Evolutionary conservation across 2,797 vertebrate species (phyloP), one percentile per base, ranked within the genome.

Genomic region (Gambelia wislizenii): DNA sequence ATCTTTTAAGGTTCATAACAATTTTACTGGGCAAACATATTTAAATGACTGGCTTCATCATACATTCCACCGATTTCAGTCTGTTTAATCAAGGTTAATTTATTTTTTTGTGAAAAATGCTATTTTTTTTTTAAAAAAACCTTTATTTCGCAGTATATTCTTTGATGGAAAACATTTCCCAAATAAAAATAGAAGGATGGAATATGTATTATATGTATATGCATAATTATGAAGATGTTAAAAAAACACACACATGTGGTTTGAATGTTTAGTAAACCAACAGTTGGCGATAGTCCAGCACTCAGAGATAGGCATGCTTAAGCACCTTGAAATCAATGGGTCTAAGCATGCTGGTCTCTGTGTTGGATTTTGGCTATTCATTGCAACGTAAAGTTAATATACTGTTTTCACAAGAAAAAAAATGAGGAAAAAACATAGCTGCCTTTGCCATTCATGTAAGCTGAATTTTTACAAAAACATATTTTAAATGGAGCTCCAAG

Each of bases 381-480:
- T 5, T 89, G 36, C 47, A 90, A 91, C 39, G 84, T 59, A 83
- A 85, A 67, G n/a, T 90, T 87, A 93, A 92, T 89, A 54, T 86
- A 91, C 82, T 67, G 47, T 52, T 87, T 95, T 92, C 83, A 85
- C 77, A 74, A 49, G 54, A 10, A 72, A 74, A 83, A 86, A 47
- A 16, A 80, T 56, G 7, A 14, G n/a, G 20, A 16, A 85, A 52
- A 49, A 67, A 16, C 0, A 9, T 2, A 0, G 56, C 69, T 87
- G 33, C 0, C 52, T 89, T 89, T 76, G 78, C 86, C 44, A 52
- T 0, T 6, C 83, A 89, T 64, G 84, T 61, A 85, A 56, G 44
- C 74, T 89, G 86, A 89, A 94, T 91, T 94, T 94, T 94, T 94
- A 90, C 93, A 94, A 94, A 92, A 95, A 94, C 91, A 83, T 89